Conservation (phyloP, 2,113 vertebrate species). For the Nicator chloris region DNA sequence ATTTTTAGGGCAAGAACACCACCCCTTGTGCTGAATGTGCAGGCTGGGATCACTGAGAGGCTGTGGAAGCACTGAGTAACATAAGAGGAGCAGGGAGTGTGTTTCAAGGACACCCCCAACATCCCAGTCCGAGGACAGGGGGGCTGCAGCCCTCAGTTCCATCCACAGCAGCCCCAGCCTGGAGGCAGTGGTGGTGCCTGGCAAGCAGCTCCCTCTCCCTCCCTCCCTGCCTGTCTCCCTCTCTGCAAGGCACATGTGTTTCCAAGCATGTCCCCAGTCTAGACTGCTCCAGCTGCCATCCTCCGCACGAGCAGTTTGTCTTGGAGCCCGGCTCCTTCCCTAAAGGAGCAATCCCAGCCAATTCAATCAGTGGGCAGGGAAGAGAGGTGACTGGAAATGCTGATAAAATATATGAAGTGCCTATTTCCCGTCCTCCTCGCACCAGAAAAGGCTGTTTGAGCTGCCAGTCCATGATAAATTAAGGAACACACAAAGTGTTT, state of each 20-base stretch:
- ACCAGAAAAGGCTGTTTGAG: neutral
- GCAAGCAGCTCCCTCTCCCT: neutral
- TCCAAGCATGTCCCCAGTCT: neutral
- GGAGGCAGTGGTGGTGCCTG: neutral
- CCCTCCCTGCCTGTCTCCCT: neutral
- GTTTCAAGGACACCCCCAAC: neutral
- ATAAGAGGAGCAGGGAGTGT: accelerated
- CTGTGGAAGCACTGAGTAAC: neutral
- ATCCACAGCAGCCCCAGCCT: neutral
- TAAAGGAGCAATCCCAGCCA: neutral
- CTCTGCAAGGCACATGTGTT: neutral
- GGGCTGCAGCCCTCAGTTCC: neutral
- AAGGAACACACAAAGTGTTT: neutral
- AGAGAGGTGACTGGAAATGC: neutral
- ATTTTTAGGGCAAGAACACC: neutral
- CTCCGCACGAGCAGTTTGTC: slow-evolving; percentile 8
- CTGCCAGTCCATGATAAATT: slow-evolving; percentile 25
- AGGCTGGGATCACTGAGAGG: neutral
- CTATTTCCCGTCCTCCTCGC: neutral
- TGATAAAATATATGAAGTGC: slow-evolving; percentile 20
- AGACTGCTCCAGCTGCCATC: slow-evolving; percentile 49
- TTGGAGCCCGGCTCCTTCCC: neutral
- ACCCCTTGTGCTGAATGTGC: neutral
- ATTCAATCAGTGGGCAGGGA: neutral
- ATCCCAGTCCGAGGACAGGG: accelerated